Base-by-base conservation (phyloP, 2,888 invertebrate species). In the Caenorhabditis wallacei region DNA sequence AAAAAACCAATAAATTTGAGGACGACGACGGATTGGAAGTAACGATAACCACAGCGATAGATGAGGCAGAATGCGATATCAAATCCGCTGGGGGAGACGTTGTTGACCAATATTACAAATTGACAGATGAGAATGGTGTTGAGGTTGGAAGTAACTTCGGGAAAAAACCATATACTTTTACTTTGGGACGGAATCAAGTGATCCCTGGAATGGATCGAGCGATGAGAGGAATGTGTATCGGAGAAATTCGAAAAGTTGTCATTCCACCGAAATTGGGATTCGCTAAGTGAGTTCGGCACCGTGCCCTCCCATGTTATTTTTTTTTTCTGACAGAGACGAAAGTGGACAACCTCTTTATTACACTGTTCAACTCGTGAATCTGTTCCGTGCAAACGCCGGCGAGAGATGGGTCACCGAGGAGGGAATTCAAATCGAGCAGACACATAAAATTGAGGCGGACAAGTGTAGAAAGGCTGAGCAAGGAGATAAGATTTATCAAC, bases 61-160 rank as follows among this genome's bases (percentile, higher is more conserved):
- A 53, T 2, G 57, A 64, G 1, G 26, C 63, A 0, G 75, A 75
- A 18, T 81, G 81, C 37, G 59, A 57, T 1, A 81, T 81, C 22
- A 75, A 76, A 66, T 81, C 81, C 20, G 75, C 64, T 22, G 81
- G 81, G 22, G 84, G 84, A 43, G 84, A 84, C 53, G 68, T 85
- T 11, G 74, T 88, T 43, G 88, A 90, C 51, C 90, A 90, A 78
- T 90, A 82, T 79, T 90, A 90, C 84, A 87, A 87, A 71, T 75
- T 90, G 75, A 74, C 82, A 35, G 90, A 90, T 61, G 82, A 86
- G 68, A 84, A 87, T n/a, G 90, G 89, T 51, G 87, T 84, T 40
- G 89, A 89, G 76, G 86, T 90, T 74, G 90, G 90, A 51, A 87
- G 87, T 46, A 90, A 90, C 74, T 90, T 90, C 69, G 89, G 89